Evolutionary conservation across 2,113 vertebrate species (phyloP), one percentile per base, ranked within the genome.

Genomic region (Bos javanicus): DNA sequence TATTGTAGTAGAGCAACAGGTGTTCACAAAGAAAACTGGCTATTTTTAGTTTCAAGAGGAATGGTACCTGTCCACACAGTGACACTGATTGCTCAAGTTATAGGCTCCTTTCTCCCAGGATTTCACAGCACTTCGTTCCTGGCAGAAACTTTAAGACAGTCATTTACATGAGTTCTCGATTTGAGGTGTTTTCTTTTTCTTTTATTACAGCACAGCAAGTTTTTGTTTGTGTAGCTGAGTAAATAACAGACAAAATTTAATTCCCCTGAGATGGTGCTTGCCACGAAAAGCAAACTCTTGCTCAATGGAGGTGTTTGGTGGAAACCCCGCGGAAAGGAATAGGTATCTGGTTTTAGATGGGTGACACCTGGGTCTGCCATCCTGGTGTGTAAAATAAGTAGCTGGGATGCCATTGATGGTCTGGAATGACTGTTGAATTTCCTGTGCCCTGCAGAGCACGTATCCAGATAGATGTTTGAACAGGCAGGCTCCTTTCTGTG

Each of bases 161-260:
- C 62, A 28, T 95, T 97, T 96, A 96, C 88, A 71, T 87, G 88
- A 86, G 60, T 97, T 97, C 97, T 97, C 46, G n/a, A 43, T 96
- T 74, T 48, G 59, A 97, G 52, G 62, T 21, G 78, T 95, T 97
- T 94, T 94, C 46, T 97, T 97, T 97, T 64, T 25, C 74, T 74
- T 86, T 94, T 82, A 64, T 97, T 54, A 46, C 21, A 30, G 12
- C 33, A 16, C 82, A 71, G 74, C 39, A 52, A 46, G 23, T 50
- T 96, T 97, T 95, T 98, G 92, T 98, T 98, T 97, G 88, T 87
- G 23, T 96, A 97, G 93, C 96, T 97, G 96, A 59, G 85, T 95
- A 96, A 97, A 95, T 96, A 98, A 94, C 83, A 95, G 94, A 90
- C 96, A 87, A 92, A 88, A 94, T 83, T 96, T 67, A 89, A 94